Evolutionary conservation across 2,888 invertebrate genomes (phyloP).

Genomic region (Elaeidobius kamerunicus): DNA sequence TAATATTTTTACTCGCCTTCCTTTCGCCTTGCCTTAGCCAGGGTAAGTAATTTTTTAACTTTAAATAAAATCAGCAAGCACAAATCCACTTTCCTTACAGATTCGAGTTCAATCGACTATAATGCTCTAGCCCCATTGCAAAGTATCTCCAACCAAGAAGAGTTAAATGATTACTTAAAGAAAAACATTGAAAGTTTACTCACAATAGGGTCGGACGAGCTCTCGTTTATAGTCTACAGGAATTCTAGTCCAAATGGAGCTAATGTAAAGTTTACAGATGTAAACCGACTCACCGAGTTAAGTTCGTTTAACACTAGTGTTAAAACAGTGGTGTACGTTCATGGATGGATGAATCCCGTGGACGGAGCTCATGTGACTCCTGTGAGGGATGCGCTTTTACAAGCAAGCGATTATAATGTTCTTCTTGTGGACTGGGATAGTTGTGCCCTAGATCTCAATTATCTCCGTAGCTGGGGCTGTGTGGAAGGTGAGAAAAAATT

Average conservation of each 20-base stretch:
- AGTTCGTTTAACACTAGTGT: conserved; percentile 26
- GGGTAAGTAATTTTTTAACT: no score
- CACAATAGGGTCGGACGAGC: not conserved
- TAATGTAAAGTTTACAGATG: not conserved
- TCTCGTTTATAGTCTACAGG: not conserved
- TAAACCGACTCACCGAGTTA: not conserved
- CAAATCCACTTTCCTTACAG: no score
- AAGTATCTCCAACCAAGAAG: no score
- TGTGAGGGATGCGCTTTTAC: conserved; percentile 35
- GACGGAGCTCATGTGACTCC: conserved; percentile 25
- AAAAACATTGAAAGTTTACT: no score
- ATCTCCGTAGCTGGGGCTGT: conserved; percentile 34
- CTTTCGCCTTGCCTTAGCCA: no score
- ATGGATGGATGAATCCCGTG: conserved; percentile 41
- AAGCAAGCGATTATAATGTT: conserved; percentile 38
- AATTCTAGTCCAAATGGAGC: not conserved
- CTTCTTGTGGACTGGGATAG: conserved; percentile 43
- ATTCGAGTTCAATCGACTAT: no score
- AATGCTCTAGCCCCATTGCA: no score
- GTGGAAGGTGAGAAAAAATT: conserved; percentile 31
- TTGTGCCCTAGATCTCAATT: conserved; percentile 33
- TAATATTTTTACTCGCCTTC: no score
- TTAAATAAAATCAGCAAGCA: no score
- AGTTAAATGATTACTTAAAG: no score
- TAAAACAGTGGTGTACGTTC: conserved; percentile 38